Evolutionary conservation across 2,888 invertebrate species (phyloP).

Genomic region (Deroplatys truncata): DNA sequence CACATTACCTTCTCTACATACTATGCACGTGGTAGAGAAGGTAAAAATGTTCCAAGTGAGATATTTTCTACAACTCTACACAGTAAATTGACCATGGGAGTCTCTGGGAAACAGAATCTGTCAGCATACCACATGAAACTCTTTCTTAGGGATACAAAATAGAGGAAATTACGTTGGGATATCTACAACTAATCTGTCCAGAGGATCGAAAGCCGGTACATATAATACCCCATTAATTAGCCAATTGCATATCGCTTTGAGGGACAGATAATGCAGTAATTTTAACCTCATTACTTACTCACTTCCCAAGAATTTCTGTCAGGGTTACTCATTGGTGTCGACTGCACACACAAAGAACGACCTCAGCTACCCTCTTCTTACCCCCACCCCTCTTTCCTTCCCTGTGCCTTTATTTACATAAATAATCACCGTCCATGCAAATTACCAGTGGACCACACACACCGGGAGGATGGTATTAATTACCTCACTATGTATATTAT

Average conservation of each 20-base stretch:
- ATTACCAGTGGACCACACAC: slow-evolving; percentile 32
- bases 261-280: slow-evolving; percentile 45
- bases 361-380: slow-evolving; percentile 6
- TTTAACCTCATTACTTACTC: slow-evolving; percentile 30
- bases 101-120: no score
- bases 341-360: slow-evolving; percentile 37
- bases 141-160: no score
- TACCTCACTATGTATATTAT: slow-evolving; percentile 44
- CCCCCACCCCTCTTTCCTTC: slow-evolving; percentile 25
- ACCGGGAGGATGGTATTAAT: slow-evolving; percentile 44
- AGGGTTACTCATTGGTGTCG: not conserved
- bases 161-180: no score
- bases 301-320: not conserved
- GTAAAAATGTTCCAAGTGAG: no score
- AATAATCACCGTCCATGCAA: slow-evolving; percentile 48
- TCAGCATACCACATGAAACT: no score
- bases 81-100: no score
- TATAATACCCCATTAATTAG: no score
- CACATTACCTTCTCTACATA: no score
- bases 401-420: slow-evolving; percentile 42
- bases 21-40: no score
- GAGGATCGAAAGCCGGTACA: no score
- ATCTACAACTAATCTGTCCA: no score
- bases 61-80: no score
- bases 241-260: not conserved